Conservation (phyloP, 1,140 invertebrate genomes). For the Nasonia longicornis region DNA sequence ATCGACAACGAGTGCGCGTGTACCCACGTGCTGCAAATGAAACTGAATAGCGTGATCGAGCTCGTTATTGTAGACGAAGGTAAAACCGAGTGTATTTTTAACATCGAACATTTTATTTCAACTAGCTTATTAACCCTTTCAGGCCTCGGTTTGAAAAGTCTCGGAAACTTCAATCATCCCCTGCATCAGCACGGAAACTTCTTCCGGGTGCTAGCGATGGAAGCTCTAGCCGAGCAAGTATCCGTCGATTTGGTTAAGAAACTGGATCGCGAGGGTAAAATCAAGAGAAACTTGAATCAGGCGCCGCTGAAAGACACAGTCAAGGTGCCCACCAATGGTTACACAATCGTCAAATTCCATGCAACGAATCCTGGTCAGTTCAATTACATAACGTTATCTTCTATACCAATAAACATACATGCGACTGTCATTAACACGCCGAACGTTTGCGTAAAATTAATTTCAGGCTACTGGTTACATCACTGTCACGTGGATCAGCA, state of each 20-base stretch:
- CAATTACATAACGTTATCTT: background rate
- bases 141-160: background rate
- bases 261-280: conserved; percentile 77
- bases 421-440: background rate
- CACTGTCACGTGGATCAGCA: conserved; percentile 70
- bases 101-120: background rate
- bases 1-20: conserved; percentile 27
- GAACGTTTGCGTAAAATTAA: background rate
- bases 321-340: conserved; percentile 90
- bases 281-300: conserved; percentile 79
- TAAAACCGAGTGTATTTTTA: background rate
- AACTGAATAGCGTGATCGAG: conserved; percentile 17
- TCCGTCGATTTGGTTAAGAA: conserved; percentile 40
- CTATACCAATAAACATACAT: background rate
- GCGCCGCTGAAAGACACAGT: conserved; percentile 86
- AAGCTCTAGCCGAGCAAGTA: conserved; percentile 73
- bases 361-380: background rate
- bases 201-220: conserved; percentile 83
- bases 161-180: conserved; percentile 75
- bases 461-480: conserved; percentile 67
- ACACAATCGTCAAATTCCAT: conserved; percentile 72
- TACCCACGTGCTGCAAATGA: background rate
- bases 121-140: background rate
- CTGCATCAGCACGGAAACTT: conserved; percentile 88
- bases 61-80: conserved; percentile 33